Evolutionary conservation across 1,140 invertebrate genomes (phyloP), one percentile per base, ranked within the genome.

Genomic region (Pseudobourletiella spinata): DNA sequence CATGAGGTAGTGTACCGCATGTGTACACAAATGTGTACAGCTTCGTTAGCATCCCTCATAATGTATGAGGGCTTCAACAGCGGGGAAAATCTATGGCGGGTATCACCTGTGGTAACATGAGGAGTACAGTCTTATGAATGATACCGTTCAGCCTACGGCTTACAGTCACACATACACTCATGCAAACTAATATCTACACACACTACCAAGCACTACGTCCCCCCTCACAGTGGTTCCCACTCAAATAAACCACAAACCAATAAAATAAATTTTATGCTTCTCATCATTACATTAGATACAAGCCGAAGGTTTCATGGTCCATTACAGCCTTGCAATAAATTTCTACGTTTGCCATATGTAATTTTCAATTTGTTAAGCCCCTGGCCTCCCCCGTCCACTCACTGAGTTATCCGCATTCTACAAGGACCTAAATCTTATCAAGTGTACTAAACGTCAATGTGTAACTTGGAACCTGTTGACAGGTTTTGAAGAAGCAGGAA

Each of bases 351-450:
- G 14, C 22, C 15, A 14, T 6, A 14, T 15, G 11, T 22, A 48
- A 15, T 22, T 48, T 22, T 48, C 48, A 18, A 18, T 51, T 51
- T 25, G 8, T 6, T 51, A 14, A 18, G 14, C 22, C 4, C 22
- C 24, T 51, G 6, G 3, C 6, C 14, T 51, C 24, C 6, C 16
- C 48, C 24, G 24, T n/a, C 6, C 3, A 4, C 43, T 20, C 4
- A 6, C 48, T 51, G 48, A 51, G 28, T 51, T 51, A 51, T 51
- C 48, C 24, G 22, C 48, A 51, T 51, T 51, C 48, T 51, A 51
- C 48, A 51, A 51, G 48, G 28, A 51, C 25, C 48, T 51, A 51
- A 51, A 51, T 51, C 48, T 51, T 48, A 48, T 48, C 44, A 48
- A 18, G 6, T 22, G 20, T 48, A 48, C 44, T 48, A 25, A 51